phyloP scores from a whole-genome alignment of 2,797 vertebrate genomes.

The Smutsia temminckii region DNA sequence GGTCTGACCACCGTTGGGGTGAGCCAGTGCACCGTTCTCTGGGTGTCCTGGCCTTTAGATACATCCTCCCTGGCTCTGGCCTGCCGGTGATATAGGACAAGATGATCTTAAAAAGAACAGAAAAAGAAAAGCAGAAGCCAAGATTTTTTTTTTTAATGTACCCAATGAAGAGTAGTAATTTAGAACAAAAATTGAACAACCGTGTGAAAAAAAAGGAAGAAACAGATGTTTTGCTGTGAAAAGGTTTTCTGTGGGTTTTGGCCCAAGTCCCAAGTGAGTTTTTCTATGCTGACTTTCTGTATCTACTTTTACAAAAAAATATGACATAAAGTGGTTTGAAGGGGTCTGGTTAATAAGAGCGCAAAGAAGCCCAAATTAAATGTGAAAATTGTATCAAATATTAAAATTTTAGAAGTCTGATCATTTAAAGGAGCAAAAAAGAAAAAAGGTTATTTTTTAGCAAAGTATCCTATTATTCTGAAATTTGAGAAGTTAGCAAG shows the following conservation, averaged over 20 bases:
- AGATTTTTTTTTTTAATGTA: neutral
- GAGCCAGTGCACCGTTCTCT: neutral
- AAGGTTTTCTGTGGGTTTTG: conserved; percentile 40
- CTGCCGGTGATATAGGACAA: neutral
- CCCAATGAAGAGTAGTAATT: neutral
- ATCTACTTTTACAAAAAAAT: neutral
- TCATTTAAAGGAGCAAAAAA: conserved; percentile 3
- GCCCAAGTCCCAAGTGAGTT: conserved; percentile 23
- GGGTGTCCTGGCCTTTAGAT: neutral
- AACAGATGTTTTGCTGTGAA: neutral
- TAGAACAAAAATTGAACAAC: neutral
- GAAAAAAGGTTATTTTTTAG: conserved; percentile 46
- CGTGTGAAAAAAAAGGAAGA: neutral
- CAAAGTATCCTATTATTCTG: neutral
- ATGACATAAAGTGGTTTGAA: neutral
- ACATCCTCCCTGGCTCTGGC: neutral
- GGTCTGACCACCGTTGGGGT: neutral
- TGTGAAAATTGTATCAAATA: conserved; percentile 32
- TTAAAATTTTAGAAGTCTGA: neutral
- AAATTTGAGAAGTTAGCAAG: conserved; percentile 41
- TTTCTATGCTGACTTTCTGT: conserved; percentile 13
- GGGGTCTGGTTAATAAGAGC: conserved; percentile 29
- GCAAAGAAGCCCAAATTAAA: conserved; percentile 33
- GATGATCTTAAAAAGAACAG: conserved; percentile 9
- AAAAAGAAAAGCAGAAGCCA: neutral